These are phyloP conservation scores for Ianthella basta DNA, from an alignment of 37 sponge, comb jelly and placozoan genomes.

Conservation along the genomic window DNA sequence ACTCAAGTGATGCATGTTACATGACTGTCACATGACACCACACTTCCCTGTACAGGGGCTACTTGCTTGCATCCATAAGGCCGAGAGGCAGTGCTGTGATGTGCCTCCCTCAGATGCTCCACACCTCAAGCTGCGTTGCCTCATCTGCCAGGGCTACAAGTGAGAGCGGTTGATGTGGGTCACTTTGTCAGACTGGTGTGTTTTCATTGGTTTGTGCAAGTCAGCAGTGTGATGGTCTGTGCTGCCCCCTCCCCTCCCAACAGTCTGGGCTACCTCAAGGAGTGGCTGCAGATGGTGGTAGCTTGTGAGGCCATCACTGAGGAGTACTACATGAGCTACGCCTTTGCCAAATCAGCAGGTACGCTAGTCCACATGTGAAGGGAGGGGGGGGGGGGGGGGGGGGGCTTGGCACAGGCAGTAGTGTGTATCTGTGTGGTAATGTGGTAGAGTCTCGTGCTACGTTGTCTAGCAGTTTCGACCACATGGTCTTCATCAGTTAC, in stretches of 20 bases:
- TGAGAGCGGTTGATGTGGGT: not conserved
- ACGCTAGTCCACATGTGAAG: not conserved
- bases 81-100: not conserved
- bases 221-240: too few species aligned
- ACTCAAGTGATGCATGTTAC: not conserved
- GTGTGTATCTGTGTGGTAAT: too few species aligned
- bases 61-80: constrained; percentile 10
- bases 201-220: too few species aligned
- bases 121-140: not conserved
- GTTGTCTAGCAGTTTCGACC: too few species aligned
- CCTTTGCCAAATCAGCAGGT: constrained; percentile 18
- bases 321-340: not conserved
- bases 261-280: constrained; percentile 14
- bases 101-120: constrained; percentile 18
- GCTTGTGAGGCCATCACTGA: not conserved
- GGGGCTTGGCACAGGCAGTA: too few species aligned
- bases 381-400: too few species aligned
- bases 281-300: not conserved
- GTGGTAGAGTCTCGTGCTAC: too few species aligned
- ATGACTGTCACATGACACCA: not conserved
- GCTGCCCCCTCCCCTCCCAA: not conserved
- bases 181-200: not conserved
- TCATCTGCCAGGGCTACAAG: constrained; percentile 10
- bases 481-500: too few species aligned
- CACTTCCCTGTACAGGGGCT: not conserved